Conservation (phyloP, 2,888 invertebrate genomes). For the Campoplex capitator region DNA sequence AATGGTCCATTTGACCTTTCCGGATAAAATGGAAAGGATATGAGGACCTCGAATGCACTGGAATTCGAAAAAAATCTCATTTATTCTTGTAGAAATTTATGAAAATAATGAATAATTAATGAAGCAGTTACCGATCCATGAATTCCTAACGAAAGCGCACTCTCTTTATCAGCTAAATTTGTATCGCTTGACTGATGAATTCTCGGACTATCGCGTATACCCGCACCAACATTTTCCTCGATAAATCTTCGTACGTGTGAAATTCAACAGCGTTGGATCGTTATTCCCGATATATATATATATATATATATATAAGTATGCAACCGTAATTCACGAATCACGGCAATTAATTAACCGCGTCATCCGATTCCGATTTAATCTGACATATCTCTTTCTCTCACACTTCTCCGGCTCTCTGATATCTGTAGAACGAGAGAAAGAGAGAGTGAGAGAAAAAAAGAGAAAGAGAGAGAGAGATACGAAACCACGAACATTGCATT, state of each 20-base stretch:
- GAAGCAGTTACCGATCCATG: background rate
- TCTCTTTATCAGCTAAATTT: background rate
- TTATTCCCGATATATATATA: background rate
- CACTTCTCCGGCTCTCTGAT: background rate
- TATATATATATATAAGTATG: background rate
- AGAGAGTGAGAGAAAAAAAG: background rate
- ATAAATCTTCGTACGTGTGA: conserved; percentile 12
- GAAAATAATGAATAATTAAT: background rate
- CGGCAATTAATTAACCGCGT: conserved; percentile 33
- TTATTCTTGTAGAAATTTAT: background rate
- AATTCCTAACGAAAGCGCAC: background rate
- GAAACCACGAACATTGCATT: background rate
- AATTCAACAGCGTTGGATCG: background rate
- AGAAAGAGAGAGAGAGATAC: background rate
- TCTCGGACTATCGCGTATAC: background rate
- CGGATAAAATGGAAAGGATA: background rate
- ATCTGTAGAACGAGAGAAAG: conserved; percentile 24
- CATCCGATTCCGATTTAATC: conserved; percentile 40
- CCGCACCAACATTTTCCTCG: background rate
- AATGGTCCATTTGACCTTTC: conserved; percentile 15
- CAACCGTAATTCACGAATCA: conserved; percentile 38
- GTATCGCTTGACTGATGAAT: background rate
- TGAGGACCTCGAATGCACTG: background rate
- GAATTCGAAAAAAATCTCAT: background rate
- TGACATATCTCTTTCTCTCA: conserved; percentile 14